These are phyloP conservation scores for Dinothrombium tinctorium DNA, from an alignment of 1,140 invertebrate species.

Conservation along the genomic window DNA sequence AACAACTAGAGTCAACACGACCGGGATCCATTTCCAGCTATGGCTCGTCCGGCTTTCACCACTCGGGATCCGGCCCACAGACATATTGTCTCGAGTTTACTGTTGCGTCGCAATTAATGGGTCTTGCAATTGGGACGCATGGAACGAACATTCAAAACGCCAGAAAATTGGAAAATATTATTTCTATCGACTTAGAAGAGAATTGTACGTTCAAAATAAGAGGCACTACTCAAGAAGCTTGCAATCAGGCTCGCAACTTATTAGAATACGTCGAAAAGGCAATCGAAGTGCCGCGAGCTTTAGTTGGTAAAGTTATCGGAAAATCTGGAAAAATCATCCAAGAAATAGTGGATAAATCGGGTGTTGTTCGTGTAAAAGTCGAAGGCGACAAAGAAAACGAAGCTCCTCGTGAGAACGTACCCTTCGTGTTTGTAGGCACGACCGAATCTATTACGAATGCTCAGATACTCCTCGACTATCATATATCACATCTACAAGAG, in stretches of 20 bases:
- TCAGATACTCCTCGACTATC: conserved; percentile 70
- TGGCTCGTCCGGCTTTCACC: neutral
- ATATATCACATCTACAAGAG: conserved; percentile 48
- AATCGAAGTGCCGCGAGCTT: conserved; percentile 70
- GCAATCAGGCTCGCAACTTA: conserved; percentile 69
- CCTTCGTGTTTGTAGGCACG: conserved; percentile 94
- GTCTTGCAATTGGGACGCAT: conserved; percentile 65
- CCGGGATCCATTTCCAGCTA: neutral
- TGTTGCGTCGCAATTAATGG: conserved; percentile 88
- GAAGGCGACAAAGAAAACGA: conserved; percentile 90
- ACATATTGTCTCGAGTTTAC: conserved; percentile 74
- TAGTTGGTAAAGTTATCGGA: conserved; percentile 92
- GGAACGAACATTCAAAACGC: conserved; percentile 90
- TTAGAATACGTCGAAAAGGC: conserved; percentile 91
- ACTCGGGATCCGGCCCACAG: neutral
- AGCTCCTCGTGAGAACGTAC: conserved; percentile 57
- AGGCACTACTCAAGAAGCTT: conserved; percentile 34
- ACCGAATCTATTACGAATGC: conserved; percentile 85
- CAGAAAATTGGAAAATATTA: conserved; percentile 73
- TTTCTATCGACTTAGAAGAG: conserved; percentile 88
- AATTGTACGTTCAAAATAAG: conserved; percentile 49
- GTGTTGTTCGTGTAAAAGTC: conserved; percentile 83
- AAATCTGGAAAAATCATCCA: conserved; percentile 94
- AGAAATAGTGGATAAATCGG: conserved; percentile 97
- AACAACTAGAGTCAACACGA: conserved; percentile 73